Percentiles rank a stretch among this genome's conserved stretches.
phyloP scores from a whole-genome alignment of 1,140 invertebrate genomes.

The Cecropterus lyciades region DNA sequence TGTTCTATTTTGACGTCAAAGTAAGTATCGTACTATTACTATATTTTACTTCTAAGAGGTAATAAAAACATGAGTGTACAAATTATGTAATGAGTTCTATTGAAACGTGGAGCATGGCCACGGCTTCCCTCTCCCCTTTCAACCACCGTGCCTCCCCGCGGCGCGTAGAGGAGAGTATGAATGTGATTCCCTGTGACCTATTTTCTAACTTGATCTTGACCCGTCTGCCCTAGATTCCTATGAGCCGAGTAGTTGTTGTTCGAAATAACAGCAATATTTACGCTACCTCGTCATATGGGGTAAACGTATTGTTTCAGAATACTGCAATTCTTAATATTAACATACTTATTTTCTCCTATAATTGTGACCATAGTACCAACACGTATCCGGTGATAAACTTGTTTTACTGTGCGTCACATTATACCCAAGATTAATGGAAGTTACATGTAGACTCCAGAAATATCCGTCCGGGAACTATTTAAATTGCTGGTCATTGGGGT shows the following conservation, averaged over 20 bases:
- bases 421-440: background rate
- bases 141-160: conserved; percentile 20
- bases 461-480: conserved; percentile 56
- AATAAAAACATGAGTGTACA: background rate
- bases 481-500: conserved; percentile 52
- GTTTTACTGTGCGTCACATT: conserved; percentile 2
- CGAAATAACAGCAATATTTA: background rate
- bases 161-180: conserved; percentile 46
- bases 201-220: conserved; percentile 68
- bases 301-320: no score
- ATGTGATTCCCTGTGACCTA: conserved; percentile 65
- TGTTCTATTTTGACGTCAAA: no score
- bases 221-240: conserved; percentile 41
- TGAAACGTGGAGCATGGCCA: conserved; percentile 32
- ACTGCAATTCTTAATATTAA: no score
- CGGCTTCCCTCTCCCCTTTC: conserved; percentile 14
- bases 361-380: background rate
- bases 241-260: conserved; percentile 5
- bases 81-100: background rate
- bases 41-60: background rate
- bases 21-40: background rate
- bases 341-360: background rate
- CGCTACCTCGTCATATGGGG: no score
- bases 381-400: background rate
- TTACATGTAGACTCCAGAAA: conserved; percentile 48